Percentiles rank a stretch among this genome's conserved stretches.
Conservation (phyloP, 2,888 invertebrate genomes). For the Lamellibrachia satsuma region DNA sequence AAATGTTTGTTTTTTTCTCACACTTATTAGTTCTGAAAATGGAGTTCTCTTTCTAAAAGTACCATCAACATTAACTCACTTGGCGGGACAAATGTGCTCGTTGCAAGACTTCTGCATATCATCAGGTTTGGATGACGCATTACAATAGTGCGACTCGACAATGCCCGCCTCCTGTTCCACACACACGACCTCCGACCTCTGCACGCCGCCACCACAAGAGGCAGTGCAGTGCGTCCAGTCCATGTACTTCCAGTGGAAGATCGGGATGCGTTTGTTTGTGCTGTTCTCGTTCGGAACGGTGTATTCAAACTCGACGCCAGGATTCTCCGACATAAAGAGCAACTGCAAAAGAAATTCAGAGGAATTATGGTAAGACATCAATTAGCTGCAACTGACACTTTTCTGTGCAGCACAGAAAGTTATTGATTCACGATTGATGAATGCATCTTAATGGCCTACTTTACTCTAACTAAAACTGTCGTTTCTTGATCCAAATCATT, state of each 20-base stretch:
- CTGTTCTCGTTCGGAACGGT: slow-evolving; percentile 76
- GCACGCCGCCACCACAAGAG: slow-evolving; percentile 80
- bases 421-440: no score
- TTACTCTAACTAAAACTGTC: no score
- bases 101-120: slow-evolving; percentile 76
- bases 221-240: slow-evolving; percentile 84
- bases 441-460: no score
- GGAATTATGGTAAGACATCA: not conserved
- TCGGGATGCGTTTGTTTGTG: slow-evolving; percentile 68
- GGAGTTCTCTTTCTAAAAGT: not conserved
- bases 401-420: no score
- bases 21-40: no score
- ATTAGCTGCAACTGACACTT: not conserved
- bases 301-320: slow-evolving; percentile 86
- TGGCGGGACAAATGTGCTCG: slow-evolving; percentile 75
- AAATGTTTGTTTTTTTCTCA: no score
- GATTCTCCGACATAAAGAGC: slow-evolving; percentile 78
- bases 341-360: slow-evolving; percentile 68
- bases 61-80: slow-evolving; percentile 48
- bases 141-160: slow-evolving; percentile 70
- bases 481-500: no score
- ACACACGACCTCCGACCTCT: slow-evolving; percentile 67
- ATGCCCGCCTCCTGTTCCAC: slow-evolving; percentile 71
- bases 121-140: slow-evolving; percentile 57
- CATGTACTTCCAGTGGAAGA: slow-evolving; percentile 77